phyloP scores from a whole-genome alignment of 2,113 vertebrate species.

The Neotragus moschatus region DNA sequence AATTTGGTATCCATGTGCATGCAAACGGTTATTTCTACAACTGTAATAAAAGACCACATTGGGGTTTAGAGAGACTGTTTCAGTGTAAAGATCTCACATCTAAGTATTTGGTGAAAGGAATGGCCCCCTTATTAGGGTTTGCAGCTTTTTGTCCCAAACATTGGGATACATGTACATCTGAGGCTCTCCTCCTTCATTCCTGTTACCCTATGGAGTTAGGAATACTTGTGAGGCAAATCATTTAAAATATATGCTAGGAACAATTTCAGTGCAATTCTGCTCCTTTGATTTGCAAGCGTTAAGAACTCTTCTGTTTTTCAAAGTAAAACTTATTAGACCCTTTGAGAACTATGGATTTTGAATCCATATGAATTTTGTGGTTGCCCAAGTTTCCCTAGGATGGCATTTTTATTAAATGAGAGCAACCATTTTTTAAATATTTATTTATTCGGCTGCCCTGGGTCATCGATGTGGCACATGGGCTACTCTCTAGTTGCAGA shows the following conservation, averaged over 20 bases:
- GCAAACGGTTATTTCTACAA: not conserved
- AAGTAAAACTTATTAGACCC: not conserved
- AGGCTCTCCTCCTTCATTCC: not conserved
- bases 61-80: not conserved
- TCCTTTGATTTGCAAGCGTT: not conserved
- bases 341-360: not conserved
- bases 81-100: not conserved
- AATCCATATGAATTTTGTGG: not conserved
- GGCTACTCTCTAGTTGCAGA: not conserved
- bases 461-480: accelerated
- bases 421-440: not conserved
- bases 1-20: not conserved
- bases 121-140: not conserved
- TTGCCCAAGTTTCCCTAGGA: not conserved
- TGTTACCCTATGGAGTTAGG: not conserved
- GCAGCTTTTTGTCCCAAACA: not conserved
- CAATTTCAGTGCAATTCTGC: not conserved
- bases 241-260: not conserved
- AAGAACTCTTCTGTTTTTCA: not conserved
- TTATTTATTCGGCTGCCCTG: not conserved
- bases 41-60: not conserved
- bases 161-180: not conserved
- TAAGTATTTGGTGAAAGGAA: not conserved
- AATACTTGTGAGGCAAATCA: not conserved
- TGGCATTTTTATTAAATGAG: not conserved